These are phyloP conservation scores for Tanytarsus gracilentus DNA, from an alignment of 2,888 invertebrate genomes.

Conservation along the genomic window DNA sequence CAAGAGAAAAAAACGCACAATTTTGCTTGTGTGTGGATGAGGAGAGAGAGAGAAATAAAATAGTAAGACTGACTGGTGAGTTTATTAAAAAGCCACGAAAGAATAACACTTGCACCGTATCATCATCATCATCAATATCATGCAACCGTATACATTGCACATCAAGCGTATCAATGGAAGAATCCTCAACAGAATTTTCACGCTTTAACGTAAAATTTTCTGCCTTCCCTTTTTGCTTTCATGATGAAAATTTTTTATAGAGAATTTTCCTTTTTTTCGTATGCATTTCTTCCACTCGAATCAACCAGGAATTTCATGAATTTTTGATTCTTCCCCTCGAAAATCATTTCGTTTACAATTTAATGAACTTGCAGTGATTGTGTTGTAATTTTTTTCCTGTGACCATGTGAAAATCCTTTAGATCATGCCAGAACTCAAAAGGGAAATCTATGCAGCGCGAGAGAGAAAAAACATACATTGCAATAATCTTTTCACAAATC, in stretches of 20 bases:
- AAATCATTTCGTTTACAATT: too few relatives aligned
- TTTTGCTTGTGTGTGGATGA: conserved; percentile 1
- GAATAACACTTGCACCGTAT: conserved; percentile 24
- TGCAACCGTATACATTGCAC: conserved; percentile 14
- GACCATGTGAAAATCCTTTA: background rate
- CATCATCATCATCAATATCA: too few relatives aligned
- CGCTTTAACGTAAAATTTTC: conserved; percentile 23
- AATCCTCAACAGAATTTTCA: conserved; percentile 13
- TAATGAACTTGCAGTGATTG: too few relatives aligned
- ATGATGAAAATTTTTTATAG: background rate
- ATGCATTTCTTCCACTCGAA: too few relatives aligned
- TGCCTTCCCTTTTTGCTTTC: background rate
- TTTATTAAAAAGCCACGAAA: background rate
- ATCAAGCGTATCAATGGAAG: background rate
- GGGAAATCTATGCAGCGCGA: background rate
- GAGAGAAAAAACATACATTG: background rate
- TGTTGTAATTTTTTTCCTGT: too few relatives aligned
- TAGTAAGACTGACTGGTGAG: background rate
- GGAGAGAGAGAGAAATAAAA: background rate
- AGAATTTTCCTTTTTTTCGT: too few relatives aligned
- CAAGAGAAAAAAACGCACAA: background rate
- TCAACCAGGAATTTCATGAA: too few relatives aligned
- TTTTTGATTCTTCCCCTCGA: too few relatives aligned
- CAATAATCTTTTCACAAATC: background rate
- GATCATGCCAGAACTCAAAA: background rate